Evolutionary conservation across 2,888 invertebrate species (phyloP).

Genomic region (Altica lythri): DNA sequence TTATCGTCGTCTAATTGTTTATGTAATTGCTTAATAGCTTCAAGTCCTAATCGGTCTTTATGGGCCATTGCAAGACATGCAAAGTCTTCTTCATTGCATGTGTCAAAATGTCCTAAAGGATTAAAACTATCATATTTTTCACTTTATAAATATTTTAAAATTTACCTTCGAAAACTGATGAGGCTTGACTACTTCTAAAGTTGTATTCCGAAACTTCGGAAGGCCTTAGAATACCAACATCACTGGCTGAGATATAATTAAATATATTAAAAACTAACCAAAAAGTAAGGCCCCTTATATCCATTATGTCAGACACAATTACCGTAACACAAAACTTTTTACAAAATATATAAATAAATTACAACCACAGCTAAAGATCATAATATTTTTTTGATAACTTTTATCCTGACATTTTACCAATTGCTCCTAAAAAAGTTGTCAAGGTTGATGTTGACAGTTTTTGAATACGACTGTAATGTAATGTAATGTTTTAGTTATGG

Average conservation of each 20-base stretch:
- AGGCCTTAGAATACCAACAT: slow-evolving; percentile 17
- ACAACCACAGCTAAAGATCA: slow-evolving; percentile 43
- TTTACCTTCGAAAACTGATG: slow-evolving; percentile 65
- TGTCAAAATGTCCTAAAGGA: slow-evolving; percentile 50
- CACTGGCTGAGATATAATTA: slow-evolving; percentile 43
- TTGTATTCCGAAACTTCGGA: slow-evolving; percentile 14
- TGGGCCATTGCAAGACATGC: slow-evolving; percentile 72
- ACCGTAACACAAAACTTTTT: slow-evolving; percentile 28
- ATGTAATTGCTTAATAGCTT: slow-evolving; percentile 92
- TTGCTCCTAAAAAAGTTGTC: slow-evolving; percentile 43
- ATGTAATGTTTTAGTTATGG: too few species aligned
- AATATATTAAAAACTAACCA: slow-evolving; percentile 52
- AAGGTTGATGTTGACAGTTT: slow-evolving; percentile 33
- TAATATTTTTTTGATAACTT: slow-evolving; percentile 48
- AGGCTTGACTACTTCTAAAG: slow-evolving; percentile 58
- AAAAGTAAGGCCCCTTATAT: slow-evolving; percentile 45
- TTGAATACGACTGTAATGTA: slow-evolving; percentile 10
- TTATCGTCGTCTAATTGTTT: slow-evolving; percentile 96
- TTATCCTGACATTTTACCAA: slow-evolving; percentile 49
- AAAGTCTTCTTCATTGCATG: slow-evolving; percentile 71
- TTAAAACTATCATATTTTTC: not conserved
- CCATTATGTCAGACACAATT: slow-evolving; percentile 26
- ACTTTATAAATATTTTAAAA: slow-evolving; percentile 29
- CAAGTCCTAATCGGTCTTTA: slow-evolving; percentile 85
- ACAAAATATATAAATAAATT: slow-evolving; percentile 34